Evolutionary conservation across 2,888 invertebrate species (phyloP), one percentile per base, ranked within the genome.

Genomic region (Microctonus aethiopoides): DNA sequence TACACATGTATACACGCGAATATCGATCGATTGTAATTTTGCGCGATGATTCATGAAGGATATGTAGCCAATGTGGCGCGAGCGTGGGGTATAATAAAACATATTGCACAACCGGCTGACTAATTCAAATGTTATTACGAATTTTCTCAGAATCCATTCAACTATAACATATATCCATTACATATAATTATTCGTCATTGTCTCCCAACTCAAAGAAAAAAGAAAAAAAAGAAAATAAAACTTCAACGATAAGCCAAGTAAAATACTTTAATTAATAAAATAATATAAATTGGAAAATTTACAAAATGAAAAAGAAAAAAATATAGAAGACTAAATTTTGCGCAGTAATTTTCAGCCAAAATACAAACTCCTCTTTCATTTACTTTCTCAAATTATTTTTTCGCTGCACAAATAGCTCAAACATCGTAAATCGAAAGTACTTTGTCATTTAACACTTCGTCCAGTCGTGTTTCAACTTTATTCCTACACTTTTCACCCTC

Each of bases 11-110:
- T 36, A 24, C 22, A 65, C 71, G 77, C 72, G 63, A 67, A 39
- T 46, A 46, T 61, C 80, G 80, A 83, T 84, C 83, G 83, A 84
- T 84, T 80, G 83, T 78, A 81, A 82, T 84, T 81, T 84, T 81
- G 80, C 77, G 80, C 63, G 73, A 57, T 73, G 73, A 73, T 54
- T 73, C 73, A 73, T 68, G 63, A n/a, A n/a, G 16, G 16, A 46
- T 46, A n/a, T 51, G 68, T 71, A 69, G 71, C 69, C 71, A 63
- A 61, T 59, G 64, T 69, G 51, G 51, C 62, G 62, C 51, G 51
- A 20, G 62, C 29, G 62, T 46, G 46, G 16, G 16, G 46, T 46
- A 46, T 46, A 29, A 29, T 63, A 51, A 63, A 63, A 63, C 51
- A 63, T 51, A n/a, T n/a, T 20, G 32, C 7, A 36, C 22, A 57